Base-by-base conservation (phyloP, 2,888 invertebrate genomes). In the Sinodicranocentrus sp. region DNA sequence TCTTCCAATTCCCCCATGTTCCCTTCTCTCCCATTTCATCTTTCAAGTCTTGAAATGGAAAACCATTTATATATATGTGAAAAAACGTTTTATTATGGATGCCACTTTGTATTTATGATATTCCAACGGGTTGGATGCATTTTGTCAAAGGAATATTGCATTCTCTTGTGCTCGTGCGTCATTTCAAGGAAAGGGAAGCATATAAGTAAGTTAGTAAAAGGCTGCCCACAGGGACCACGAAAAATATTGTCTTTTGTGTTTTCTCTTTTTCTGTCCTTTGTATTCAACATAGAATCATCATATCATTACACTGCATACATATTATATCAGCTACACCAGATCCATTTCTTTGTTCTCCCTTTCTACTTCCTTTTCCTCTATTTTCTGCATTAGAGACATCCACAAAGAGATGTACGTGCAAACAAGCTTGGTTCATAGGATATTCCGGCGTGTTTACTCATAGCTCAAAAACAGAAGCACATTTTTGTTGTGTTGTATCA, bases 211-310 rank as follows among this genome's bases (percentile, higher is more conserved):
- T 61, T 61, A 8, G 75, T 63, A 48, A 63, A 44, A 63, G 75
- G 28, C n/a, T 25, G 63, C 63, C 75, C 75, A 59, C 17, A 48
- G 75, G 63, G 75, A 61, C 25, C 44, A 44, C 75, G 43, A 19
- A 76, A 67, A 76, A 67, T 76, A 54, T 54, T 67, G 52, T 67
- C 61, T 43, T 15, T 43, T 6, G n/a, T n/a, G n/a, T 23, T n/a
- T 21, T 39, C 57, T 43, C 26, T 39, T 63, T n/a, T 48, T 59
- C 43, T 61, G 17, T 73, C 73, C 19, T 61, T n/a, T 68, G 33
- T 19, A n/a, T 48, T 52, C 70, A 44, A 33, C 19, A 54, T 54
- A 21, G 52, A 21, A 70, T 67, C 67, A n/a, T 6, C 25, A 67
- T 13, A 43, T 28, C 17, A 2, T 61, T 28, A 10, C 2, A 2